Evolutionary conservation across 1,140 invertebrate genomes (phyloP), one percentile per base, ranked within the genome.

Genomic region (Brachionus rotundiformis): DNA sequence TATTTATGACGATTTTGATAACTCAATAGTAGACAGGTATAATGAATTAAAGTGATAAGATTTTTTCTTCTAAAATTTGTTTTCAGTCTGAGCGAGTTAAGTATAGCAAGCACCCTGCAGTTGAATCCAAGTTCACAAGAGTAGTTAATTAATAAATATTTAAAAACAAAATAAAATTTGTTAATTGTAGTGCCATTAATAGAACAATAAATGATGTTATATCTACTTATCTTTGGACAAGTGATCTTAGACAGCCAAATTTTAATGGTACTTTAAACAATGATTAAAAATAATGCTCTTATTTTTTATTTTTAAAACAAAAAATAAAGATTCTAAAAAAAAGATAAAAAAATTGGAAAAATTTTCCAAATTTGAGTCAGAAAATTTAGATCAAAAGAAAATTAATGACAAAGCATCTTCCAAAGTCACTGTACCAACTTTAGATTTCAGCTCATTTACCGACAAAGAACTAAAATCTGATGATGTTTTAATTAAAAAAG

Each of bases 11-110:
- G 73, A 77, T n/a, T 59, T 77, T 19, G 73, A 77, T 2, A 77
- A 77, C 33, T 77, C 73, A n/a, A 77, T 77, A 29, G 73, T 77
- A n/a, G 73, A 77, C 25, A 63, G 61, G 61, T 63, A 63, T 13
- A n/a, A 0, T 25, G 11, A 25, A 59, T 23, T 5, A 59, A 59
- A 59, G 25, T 2, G n/a, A n/a, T n/a, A n/a, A n/a, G n/a, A 23
- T 59, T 59, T 23, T 27, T 59, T 8, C 3, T 59, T 59, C 6
- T 11, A 8, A 3, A 13, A 29, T 29, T 11, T 10, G 11, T 63
- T 63, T 63, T 31, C 2, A 79, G 76, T 31, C 41, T 79, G 41
- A 79, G 76, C 29, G 76, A 79, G 59, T n/a, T 79, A 5, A 79
- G 76, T 47, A 63, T 59, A 23, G 76, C 76, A 16, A 79, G 76